Conservation (phyloP, 2,113 vertebrate genomes). For the Hippoglossus stenolepis region DNA sequence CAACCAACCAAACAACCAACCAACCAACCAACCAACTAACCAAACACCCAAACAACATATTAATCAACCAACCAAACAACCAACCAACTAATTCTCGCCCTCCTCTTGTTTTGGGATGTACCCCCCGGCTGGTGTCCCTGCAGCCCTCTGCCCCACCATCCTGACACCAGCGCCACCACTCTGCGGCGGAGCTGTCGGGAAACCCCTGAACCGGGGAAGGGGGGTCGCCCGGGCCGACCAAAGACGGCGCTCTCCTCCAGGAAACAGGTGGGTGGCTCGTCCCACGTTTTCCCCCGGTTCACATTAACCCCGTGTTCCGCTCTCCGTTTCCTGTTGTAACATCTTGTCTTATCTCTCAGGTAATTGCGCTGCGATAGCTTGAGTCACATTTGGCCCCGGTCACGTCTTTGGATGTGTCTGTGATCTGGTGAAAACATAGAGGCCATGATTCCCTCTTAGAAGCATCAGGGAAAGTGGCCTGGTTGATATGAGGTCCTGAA, state of each 20-base stretch:
- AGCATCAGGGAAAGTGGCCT: neutral
- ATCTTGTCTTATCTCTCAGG: slow-evolving; percentile 3
- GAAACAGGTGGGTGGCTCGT: slow-evolving; percentile 81
- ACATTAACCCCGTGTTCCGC: neutral
- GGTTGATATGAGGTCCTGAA: neutral
- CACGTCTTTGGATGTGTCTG: slow-evolving; percentile 11
- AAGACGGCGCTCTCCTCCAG: slow-evolving; percentile 81
- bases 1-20: too few species aligned
- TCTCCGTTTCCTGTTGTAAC: neutral
- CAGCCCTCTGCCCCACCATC: slow-evolving; percentile 75
- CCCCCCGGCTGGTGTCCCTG: neutral
- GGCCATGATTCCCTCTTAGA: neutral
- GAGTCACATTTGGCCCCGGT: slow-evolving; percentile 29
- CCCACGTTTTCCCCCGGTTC: neutral
- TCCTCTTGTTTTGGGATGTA: too few species aligned
- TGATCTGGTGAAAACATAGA: neutral
- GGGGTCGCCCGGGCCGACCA: slow-evolving; percentile 52
- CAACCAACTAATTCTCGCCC: too few species aligned
- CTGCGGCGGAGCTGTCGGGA: slow-evolving; percentile 74
- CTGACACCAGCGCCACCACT: slow-evolving; percentile 51
- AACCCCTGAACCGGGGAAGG: slow-evolving; percentile 39
- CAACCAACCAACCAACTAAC: too few species aligned
- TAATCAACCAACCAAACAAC: too few species aligned
- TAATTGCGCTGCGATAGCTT: slow-evolving; percentile 23
- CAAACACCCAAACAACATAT: too few species aligned